Evolutionary conservation across 64 coral and sea anemone genomes (phyloP), one percentile per base, ranked within the genome.

Genomic region (Actinia equina): DNA sequence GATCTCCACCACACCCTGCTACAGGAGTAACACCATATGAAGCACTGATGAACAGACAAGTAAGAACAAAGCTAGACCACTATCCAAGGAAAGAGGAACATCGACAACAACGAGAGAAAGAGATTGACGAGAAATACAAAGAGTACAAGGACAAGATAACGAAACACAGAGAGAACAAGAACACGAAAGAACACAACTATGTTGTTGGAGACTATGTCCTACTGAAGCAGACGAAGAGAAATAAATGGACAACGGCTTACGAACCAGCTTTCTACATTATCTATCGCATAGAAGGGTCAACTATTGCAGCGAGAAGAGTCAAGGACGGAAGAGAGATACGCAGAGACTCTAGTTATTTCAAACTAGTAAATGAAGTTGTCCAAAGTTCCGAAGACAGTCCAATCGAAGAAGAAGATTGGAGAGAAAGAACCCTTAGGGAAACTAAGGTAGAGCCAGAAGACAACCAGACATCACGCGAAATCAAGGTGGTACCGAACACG

Each of bases 191-290:
- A 62, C 76, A 91, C 59, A 87, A 64, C 74, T 86, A 57, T 83
- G 44, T 54, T 18, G 20, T 82, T n/a, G 71, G 77, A 85, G 76
- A 87, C 78, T 37, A 82, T 80, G 90, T 91, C 18, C 52, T 91
- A 61, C 37, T 91, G 10, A 91, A 91, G 49, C 57, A 87, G 81
- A 84, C 15, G 51, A 93, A 88, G 65, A 93, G n/a, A 88, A 93
- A 85, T 30, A 93, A 93, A 59, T 77, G 86, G 91, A 62, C 67
- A 17, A 93, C 91, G 80, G 46, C 91, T 85, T 88, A 93, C 69
- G 86, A 93, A 59, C 86, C 91, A 84, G 80, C 86, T 56, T 88
- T 93, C 52, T 88, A 88, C 62, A 61, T 87, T 44, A 64, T 85
- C 63, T 41, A 46, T 45, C 16, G 86, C 26, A 86, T 86, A 42